Evolutionary conservation across 2,113 vertebrate species (phyloP).

Genomic region (Poeciliopsis occidentalis): DNA sequence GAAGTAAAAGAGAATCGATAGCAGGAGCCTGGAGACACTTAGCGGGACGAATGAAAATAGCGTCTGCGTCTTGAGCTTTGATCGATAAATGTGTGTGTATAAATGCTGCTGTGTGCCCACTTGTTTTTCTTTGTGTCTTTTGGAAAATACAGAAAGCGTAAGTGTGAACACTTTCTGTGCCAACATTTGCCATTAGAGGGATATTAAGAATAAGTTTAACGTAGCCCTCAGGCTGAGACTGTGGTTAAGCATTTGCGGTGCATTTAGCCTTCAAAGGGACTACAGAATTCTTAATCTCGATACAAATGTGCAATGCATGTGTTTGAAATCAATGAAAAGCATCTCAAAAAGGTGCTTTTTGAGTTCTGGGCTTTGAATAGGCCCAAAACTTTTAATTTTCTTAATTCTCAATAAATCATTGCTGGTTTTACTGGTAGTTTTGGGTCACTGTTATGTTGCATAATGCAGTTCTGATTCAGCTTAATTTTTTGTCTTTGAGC

Average conservation of each 20-base stretch:
- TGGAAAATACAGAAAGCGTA: neutral
- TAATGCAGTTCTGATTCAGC: too few species aligned
- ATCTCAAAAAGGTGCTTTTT: too few species aligned
- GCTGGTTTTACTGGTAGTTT: too few species aligned
- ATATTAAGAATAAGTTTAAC: neutral
- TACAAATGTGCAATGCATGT: neutral
- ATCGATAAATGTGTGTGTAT: conserved; percentile 40
- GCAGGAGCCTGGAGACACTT: conserved; percentile 50
- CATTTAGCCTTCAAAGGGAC: neutral
- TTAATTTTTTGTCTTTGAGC: too few species aligned
- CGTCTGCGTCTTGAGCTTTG: conserved; percentile 36
- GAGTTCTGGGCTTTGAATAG: too few species aligned
- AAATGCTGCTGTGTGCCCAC: neutral
- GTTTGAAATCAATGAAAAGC: too few species aligned
- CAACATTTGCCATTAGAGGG: neutral
- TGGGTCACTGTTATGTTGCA: too few species aligned
- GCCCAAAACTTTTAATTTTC: too few species aligned
- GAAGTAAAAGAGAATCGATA: conserved; percentile 62
- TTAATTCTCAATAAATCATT: too few species aligned
- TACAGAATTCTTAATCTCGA: neutral
- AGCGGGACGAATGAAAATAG: conserved; percentile 66
- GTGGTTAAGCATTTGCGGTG: neutral
- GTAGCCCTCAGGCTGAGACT: neutral
- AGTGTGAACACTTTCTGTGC: neutral
- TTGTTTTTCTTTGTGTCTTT: conserved; percentile 1